These are phyloP conservation scores for Psix sp. DNA, from an alignment of 1,140 invertebrate genomes.

Conservation along the genomic window DNA sequence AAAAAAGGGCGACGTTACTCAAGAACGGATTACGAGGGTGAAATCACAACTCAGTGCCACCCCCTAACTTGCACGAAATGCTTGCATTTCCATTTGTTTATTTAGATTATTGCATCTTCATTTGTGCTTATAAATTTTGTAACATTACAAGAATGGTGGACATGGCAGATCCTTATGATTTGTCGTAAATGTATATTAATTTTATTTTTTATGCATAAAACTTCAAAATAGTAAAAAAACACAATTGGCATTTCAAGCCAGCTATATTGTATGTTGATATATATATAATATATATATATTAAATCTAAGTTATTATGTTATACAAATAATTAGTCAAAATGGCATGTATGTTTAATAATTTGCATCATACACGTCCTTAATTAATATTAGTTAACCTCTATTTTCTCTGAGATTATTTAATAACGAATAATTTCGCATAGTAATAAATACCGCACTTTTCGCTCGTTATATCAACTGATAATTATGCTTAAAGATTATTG, in stretches of 20 bases:
- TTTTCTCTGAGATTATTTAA: constrained; percentile 20
- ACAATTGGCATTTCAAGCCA: no score
- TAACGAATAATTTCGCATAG: constrained; percentile 6
- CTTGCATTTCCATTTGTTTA: constrained; percentile 29
- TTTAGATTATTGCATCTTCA: constrained; percentile 16
- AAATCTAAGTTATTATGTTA: no score
- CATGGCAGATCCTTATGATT: no score
- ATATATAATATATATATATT: no score
- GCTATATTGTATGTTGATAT: no score
- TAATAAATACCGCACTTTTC: constrained; percentile 4
- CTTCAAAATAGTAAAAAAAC: no score
- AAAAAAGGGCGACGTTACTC: constrained; percentile 73
- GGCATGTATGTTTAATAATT: no score
- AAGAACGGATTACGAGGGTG: constrained; percentile 76
- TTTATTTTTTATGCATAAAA: no score
- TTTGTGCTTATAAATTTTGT: not conserved
- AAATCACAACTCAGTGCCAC: constrained; percentile 69
- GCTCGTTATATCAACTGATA: constrained; percentile 12
- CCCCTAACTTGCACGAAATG: constrained; percentile 33
- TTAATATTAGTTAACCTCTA: not conserved
- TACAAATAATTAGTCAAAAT: no score
- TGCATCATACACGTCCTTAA: no score
- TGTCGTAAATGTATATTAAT: no score
- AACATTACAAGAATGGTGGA: no score
- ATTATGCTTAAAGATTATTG: constrained; percentile 36